Evolutionary conservation across 2,113 vertebrate genomes (phyloP).

Genomic region (Nestor notabilis): DNA sequence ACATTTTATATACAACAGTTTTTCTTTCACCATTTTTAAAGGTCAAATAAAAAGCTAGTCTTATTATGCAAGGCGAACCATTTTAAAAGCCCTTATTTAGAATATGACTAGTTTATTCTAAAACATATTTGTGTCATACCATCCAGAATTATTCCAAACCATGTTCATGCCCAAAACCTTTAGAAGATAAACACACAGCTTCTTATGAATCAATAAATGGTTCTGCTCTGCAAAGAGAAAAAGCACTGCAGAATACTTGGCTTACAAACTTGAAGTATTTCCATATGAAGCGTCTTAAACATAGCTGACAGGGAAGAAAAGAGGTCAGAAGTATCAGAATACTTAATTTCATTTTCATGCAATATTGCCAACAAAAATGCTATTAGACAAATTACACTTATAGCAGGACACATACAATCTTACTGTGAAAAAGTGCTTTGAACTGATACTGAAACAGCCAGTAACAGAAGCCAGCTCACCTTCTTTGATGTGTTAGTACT

Average conservation of each 20-base stretch:
- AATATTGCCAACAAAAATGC: not conserved
- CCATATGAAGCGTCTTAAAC: not conserved
- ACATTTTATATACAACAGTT: not conserved
- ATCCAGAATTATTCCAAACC: not conserved
- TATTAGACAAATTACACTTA: not conserved
- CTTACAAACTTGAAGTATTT: not conserved
- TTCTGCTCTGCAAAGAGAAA: not conserved
- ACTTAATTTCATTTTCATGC: not conserved
- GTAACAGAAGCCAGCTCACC: not conserved
- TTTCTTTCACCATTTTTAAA: not conserved
- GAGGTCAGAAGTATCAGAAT: not conserved
- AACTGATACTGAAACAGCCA: not conserved
- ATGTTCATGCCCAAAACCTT: not conserved
- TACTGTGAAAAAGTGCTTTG: not conserved
- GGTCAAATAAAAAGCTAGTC: not conserved
- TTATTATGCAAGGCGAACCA: fast-evolving
- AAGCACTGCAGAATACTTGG: not conserved
- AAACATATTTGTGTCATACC: not conserved
- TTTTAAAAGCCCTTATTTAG: not conserved
- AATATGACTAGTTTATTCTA: not conserved
- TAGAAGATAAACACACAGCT: not conserved
- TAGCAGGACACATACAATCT: not conserved
- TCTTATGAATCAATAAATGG: not conserved
- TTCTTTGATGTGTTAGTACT: not conserved
- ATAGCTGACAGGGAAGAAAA: not conserved